Percentiles rank a stretch among this genome's conserved stretches.
These are phyloP conservation scores for Eristalis arbustorum DNA, from an alignment of 2,888 invertebrate species.

Conservation along the genomic window DNA sequence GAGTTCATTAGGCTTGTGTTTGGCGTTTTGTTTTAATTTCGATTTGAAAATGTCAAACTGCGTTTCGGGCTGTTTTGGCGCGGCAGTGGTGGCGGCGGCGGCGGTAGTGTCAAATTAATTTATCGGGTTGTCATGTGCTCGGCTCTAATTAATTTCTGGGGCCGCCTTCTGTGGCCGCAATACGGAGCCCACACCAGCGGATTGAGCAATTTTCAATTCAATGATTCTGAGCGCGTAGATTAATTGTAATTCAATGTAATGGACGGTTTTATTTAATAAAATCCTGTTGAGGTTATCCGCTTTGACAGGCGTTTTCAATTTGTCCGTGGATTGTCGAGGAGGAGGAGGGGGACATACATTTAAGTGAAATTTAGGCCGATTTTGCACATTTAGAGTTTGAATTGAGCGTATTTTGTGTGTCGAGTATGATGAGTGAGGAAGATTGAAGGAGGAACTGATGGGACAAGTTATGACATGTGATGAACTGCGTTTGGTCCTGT, in stretches of 20 bases:
- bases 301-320: not conserved
- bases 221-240: not conserved
- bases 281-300: not conserved
- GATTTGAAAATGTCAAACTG: conserved; percentile 63
- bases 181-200: not conserved
- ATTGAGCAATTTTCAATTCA: not conserved
- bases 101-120: conserved; percentile 61
- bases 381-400: too few relatives aligned
- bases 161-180: conserved; percentile 14
- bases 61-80: conserved; percentile 21
- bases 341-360: not conserved
- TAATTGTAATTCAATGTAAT: conserved; percentile 8
- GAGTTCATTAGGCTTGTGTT: conserved; percentile 59
- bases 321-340: too few relatives aligned
- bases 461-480: too few relatives aligned
- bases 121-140: conserved; percentile 53
- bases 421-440: too few relatives aligned
- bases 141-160: conserved; percentile 58
- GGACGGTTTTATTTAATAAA: conserved; percentile 2
- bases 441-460: too few relatives aligned
- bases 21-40: conserved; percentile 55
- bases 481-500: too few relatives aligned
- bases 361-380: too few relatives aligned
- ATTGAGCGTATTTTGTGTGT: too few relatives aligned
- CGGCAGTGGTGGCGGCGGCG: conserved; percentile 28